Conservation (phyloP, 2,113 vertebrate genomes). For the Pimephales promelas region DNA sequence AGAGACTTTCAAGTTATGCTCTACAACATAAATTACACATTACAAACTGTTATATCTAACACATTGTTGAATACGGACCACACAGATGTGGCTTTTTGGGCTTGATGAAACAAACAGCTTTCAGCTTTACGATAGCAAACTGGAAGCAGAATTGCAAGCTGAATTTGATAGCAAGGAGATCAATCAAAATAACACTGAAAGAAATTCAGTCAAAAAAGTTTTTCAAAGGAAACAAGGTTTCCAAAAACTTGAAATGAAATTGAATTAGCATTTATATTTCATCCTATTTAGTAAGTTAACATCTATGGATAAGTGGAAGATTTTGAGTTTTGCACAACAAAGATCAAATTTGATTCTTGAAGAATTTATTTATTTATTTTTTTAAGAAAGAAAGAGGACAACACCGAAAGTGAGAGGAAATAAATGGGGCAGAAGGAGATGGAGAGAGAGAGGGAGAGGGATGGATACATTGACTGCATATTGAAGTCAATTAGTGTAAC, state of each 20-base stretch:
- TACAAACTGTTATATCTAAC: neutral
- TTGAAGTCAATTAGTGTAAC: constrained; percentile 43
- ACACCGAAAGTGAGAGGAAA: neutral
- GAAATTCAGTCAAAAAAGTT: neutral
- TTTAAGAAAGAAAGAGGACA: neutral
- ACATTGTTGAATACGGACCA: no score
- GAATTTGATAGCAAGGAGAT: no score
- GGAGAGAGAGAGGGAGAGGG: neutral
- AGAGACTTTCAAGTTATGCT: neutral
- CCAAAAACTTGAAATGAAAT: neutral
- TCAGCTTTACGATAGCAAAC: neutral
- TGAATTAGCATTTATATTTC: neutral
- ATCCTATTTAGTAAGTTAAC: neutral
- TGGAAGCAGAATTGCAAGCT: no score
- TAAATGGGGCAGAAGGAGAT: neutral
- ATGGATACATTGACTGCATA: neutral
- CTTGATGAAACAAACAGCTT: neutral
- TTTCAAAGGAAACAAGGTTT: neutral
- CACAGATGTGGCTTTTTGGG: neutral
- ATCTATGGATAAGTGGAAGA: neutral
- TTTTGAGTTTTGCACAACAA: neutral
- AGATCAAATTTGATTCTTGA: neutral
- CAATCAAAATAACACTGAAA: neutral
- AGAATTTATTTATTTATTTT: no score
- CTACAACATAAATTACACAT: neutral